phyloP scores from a whole-genome alignment of 2,113 vertebrate genomes.

The Canis aureus region DNA sequence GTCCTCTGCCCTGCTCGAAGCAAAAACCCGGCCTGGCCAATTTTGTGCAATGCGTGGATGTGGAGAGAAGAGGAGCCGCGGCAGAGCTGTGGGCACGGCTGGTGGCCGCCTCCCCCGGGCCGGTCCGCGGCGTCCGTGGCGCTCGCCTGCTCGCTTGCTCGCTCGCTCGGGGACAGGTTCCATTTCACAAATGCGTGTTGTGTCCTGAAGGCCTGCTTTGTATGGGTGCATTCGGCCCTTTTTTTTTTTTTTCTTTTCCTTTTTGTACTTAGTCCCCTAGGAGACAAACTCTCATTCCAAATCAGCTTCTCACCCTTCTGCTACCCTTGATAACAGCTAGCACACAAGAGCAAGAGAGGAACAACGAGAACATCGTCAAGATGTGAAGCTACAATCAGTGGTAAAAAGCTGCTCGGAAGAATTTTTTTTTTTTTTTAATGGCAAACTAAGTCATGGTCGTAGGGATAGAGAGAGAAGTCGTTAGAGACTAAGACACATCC shows the following conservation, averaged over 20 bases:
- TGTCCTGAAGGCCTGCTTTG: neutral
- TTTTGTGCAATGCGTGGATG: neutral
- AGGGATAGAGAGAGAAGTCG: neutral
- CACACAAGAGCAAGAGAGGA: neutral
- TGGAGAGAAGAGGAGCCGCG: fast-evolving
- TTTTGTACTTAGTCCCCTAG: neutral
- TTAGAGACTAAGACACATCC: neutral
- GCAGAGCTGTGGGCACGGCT: neutral
- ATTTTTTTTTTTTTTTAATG: neutral
- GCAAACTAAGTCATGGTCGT: neutral
- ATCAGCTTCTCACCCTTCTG: conserved; percentile 21
- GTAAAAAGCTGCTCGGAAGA: neutral
- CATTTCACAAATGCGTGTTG: neutral
- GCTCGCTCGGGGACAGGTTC: neutral
- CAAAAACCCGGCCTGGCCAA: neutral
- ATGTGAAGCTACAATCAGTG: neutral
- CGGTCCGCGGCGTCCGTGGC: neutral
- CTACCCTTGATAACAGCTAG: neutral
- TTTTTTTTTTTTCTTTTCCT: neutral
- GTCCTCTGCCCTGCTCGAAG: neutral
- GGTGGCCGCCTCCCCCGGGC: fast-evolving
- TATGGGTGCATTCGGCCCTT: neutral
- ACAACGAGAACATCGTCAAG: neutral
- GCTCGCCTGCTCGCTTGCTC: neutral
- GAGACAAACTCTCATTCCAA: conserved; percentile 13